Evolutionary conservation across 23 tunicate species (phyloP), one percentile per base, ranked within the genome.

Genomic region (Styela clava): DNA sequence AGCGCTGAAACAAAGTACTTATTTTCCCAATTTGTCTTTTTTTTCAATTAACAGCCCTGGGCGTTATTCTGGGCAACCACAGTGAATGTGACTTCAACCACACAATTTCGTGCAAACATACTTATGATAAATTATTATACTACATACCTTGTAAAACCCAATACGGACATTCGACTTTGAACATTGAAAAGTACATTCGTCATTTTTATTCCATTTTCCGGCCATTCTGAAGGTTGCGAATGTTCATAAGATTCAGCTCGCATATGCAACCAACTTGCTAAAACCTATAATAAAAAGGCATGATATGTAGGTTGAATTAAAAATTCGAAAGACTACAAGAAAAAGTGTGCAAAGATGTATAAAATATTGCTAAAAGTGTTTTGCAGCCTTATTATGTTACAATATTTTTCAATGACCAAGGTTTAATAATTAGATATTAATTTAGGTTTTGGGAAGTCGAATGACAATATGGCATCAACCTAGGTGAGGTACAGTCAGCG

Each of bases 131-230:
- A n/a, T n/a, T n/a, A n/a, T n/a, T n/a, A n/a, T n/a, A n/a, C n/a
- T n/a, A n/a, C n/a, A n/a, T 25, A 67, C 71, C 71, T 67, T 16
- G 31, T 18, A 22, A 25, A 67, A 25, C 71, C 71, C 31, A 67
- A 67, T 25, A n/a, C 31, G 16, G 71, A 67, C 2, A 67, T 25
- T 29, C 22, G 22, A 24, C 62, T 72, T 31, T 84, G 91, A 25
- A 87, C 82, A 31, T 84, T 74, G 73, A 92, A 92, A 73, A 86
- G 83, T 18, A 87, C 88, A 31, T 78, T 86, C n/a, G 97, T 88
- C 35, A 87, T 64, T 71, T 86, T 83, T 0, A 86, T 34, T 34
- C 91, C 97, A 83, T 92, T 88, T 23, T 87, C 83, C 0, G 97
- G 97, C 97, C 97, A 92, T 24, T 74, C 52, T 24, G 52, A 34